Base-by-base conservation (phyloP, 2,113 vertebrate genomes). In the Hemicordylus capensis region DNA sequence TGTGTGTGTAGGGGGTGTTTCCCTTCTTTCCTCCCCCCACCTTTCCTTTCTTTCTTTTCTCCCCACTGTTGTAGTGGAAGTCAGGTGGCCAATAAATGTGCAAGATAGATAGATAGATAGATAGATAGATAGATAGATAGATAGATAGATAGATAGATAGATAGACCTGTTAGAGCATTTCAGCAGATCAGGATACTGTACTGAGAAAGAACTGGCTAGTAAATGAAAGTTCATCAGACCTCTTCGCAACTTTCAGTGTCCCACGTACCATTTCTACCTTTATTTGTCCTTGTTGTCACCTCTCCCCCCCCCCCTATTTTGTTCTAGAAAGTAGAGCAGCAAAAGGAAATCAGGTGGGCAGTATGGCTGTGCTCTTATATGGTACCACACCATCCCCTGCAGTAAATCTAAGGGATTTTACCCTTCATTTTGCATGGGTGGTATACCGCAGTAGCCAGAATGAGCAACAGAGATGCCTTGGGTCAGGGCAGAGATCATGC, bases 291-390 rank as follows among this genome's bases (percentile, higher is more conserved):
- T n/a, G 37, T 44, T 77, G 75, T 61, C 78, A 77, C 54, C 81
- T 90, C 66, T 90, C 59, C 86, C 81, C 70, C 48, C 76, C 24
- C 73, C 64, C 69, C 73, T 3, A 75, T 77, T 63, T 76, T 67
- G 85, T 0, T 73, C 85, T 51, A 7, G 66, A 66, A 70, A 86
- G 63, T 86, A 76, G 58, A 83, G 73, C 63, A 88, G 88, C 72
- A 54, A 80, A 37, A 14, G 56, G 42, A 75, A 72, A 51, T 37
- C 28, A 58, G 42, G 39, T 24, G 28, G 67, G n/a, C 31, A 69
- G 22, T 28, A 28, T 22, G 74, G 69, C 39, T 48, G 19, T 46
- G 14, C 51, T 24, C 66, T 85, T 85, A 80, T 0, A 77, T 2
- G 34, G 88, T 80, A 46, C 8, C 84, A 93, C 67, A 1, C 31